phyloP scores from a whole-genome alignment of 1,140 invertebrate species.

The Mactra quadrangularis region DNA sequence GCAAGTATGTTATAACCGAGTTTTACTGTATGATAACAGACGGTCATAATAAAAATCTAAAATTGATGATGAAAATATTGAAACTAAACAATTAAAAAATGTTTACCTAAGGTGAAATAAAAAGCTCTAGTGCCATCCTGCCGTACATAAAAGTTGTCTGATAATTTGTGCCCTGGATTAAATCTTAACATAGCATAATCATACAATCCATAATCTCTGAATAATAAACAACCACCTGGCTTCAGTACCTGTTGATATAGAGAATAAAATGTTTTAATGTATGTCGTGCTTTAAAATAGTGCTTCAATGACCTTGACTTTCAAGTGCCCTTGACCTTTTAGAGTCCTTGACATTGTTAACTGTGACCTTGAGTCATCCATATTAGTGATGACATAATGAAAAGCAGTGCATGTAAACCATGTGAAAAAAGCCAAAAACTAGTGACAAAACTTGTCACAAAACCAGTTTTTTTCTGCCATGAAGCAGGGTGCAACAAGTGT shows the following conservation, averaged over 20 bases:
- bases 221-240: constrained; percentile 80
- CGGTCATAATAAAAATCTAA: too few relatives aligned
- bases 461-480: too few relatives aligned
- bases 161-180: constrained; percentile 95
- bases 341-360: too few relatives aligned
- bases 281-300: not conserved
- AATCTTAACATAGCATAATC: constrained; percentile 87
- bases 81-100: constrained; percentile 6
- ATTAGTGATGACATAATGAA: too few relatives aligned
- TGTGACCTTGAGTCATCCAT: too few relatives aligned
- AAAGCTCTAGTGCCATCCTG: constrained; percentile 84
- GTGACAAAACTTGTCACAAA: too few relatives aligned
- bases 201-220: constrained; percentile 83
- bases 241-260: constrained; percentile 82
- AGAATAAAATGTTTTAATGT: not conserved
- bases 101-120: constrained; percentile 86
- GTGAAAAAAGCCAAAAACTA: too few relatives aligned
- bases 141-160: constrained; percentile 84
- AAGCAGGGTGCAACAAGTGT: too few relatives aligned
- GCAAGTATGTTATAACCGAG: too few relatives aligned
- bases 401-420: too few relatives aligned
- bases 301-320: not conserved
- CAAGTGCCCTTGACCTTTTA: not conserved
- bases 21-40: too few relatives aligned
- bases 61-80: too few relatives aligned